Conservation (phyloP, 2,888 invertebrate genomes). For the Mesorhabditis belari region DNA sequence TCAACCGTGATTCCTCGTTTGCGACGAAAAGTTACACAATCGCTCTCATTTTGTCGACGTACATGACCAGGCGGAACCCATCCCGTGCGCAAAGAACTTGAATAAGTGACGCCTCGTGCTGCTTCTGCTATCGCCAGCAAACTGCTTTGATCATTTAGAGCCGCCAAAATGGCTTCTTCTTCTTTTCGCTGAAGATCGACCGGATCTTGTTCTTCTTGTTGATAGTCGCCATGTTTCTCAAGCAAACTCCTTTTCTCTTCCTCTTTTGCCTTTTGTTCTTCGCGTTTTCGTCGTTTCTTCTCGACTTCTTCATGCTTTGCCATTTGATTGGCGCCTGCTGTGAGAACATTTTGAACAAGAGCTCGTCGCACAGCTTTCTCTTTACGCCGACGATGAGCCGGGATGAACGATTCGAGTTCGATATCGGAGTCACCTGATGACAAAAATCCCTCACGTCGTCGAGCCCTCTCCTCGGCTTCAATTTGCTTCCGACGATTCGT, state of each 20-base stretch:
- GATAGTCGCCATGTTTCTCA: slow-evolving; percentile 80
- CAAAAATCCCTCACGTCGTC: slow-evolving; percentile 36
- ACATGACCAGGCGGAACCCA: slow-evolving; percentile 82
- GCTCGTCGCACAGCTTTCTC: slow-evolving; percentile 55
- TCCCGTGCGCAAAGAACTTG: slow-evolving; percentile 86
- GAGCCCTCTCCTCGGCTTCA: slow-evolving; percentile 22
- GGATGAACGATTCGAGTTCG: slow-evolving; percentile 79
- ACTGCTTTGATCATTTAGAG: slow-evolving; percentile 66
- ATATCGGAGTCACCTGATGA: slow-evolving; percentile 57
- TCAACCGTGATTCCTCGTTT: slow-evolving; percentile 82
- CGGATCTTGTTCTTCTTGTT: slow-evolving; percentile 15
- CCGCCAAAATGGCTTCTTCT: slow-evolving; percentile 79
- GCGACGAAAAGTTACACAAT: slow-evolving; percentile 73
- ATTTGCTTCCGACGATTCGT: slow-evolving; percentile 36
- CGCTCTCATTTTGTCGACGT: slow-evolving; percentile 64
- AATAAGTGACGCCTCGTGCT: slow-evolving; percentile 94
- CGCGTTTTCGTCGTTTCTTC: slow-evolving; percentile 69
- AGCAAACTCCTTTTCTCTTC: slow-evolving; percentile 61
- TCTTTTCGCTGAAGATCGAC: slow-evolving; percentile 85
- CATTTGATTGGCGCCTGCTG: slow-evolving; percentile 66
- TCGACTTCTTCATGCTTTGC: slow-evolving; percentile 44
- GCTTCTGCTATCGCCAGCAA: slow-evolving; percentile 96
- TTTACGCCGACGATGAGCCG: slow-evolving; percentile 81
- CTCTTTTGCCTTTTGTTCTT: slow-evolving; percentile 42
- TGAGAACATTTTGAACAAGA: slow-evolving; percentile 30